phyloP scores from a whole-genome alignment of 2,888 invertebrate genomes.

The Papilio elwesi region DNA sequence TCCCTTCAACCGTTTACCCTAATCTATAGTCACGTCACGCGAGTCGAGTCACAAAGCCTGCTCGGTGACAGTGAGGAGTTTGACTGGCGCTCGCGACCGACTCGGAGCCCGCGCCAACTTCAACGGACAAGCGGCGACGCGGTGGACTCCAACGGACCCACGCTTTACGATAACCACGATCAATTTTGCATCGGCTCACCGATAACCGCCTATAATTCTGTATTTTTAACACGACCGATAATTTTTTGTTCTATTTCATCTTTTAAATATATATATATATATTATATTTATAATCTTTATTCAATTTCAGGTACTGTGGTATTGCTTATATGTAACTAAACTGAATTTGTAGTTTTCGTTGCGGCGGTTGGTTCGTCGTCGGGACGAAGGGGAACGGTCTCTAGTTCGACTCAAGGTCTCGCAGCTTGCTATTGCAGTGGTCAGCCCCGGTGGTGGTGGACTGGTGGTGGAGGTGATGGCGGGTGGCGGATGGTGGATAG shows the following conservation, averaged over 20 bases:
- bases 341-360: constrained; percentile 62
- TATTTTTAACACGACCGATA: constrained; percentile 64
- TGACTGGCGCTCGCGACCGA: too few relatives aligned
- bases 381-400: not conserved
- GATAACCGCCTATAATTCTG: constrained; percentile 42
- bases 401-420: too few relatives aligned
- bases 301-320: constrained; percentile 80
- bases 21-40: constrained; percentile 53
- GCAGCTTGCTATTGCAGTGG: not conserved
- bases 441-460: not conserved
- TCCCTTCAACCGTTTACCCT: constrained; percentile 79
- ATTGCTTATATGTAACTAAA: constrained; percentile 80
- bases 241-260: constrained; percentile 69
- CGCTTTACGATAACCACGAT: constrained; percentile 4
- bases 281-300: constrained; percentile 50
- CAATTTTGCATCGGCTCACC: constrained; percentile 4
- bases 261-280: constrained; percentile 54
- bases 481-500: not conserved
- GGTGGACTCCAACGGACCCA: not conserved
- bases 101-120: too few relatives aligned
- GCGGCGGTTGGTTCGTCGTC: constrained; percentile 26
- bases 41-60: constrained; percentile 17
- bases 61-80: too few relatives aligned
- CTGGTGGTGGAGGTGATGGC: not conserved
- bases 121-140: not conserved